phyloP scores from a whole-genome alignment of 2,888 invertebrate genomes.

The Mythimna albipuncta region DNA sequence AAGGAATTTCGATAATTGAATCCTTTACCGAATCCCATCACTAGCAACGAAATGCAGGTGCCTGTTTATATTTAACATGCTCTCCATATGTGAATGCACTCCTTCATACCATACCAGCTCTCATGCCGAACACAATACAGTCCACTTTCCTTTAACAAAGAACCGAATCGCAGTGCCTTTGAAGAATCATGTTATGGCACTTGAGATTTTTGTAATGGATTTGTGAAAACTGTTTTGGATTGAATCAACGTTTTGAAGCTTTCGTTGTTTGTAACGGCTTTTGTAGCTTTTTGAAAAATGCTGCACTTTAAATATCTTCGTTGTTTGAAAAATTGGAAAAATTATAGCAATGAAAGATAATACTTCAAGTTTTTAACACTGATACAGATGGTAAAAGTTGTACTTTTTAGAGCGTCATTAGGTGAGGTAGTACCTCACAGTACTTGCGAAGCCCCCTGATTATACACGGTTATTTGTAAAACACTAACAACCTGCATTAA shows the following conservation, averaged over 20 bases:
- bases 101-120: neutral
- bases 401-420: too few relatives aligned
- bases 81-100: slow-evolving; percentile 8
- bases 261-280: neutral
- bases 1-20: slow-evolving; percentile 3
- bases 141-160: slow-evolving; percentile 14
- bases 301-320: neutral
- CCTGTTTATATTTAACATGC: slow-evolving; percentile 44
- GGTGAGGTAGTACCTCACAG: too few relatives aligned
- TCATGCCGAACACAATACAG: slow-evolving; percentile 13
- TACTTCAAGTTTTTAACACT: too few relatives aligned
- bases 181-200: slow-evolving; percentile 24
- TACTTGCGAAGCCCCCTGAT: too few relatives aligned
- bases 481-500: too few relatives aligned
- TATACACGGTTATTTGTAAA: too few relatives aligned
- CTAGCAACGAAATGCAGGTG: slow-evolving; percentile 32
- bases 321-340: neutral
- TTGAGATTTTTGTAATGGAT: slow-evolving; percentile 44
- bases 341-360: neutral
- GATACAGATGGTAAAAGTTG: too few relatives aligned
- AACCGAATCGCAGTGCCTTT: slow-evolving; percentile 1
- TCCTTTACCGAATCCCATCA: slow-evolving; percentile 1
- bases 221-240: slow-evolving; percentile 35
- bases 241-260: slow-evolving; percentile 20
- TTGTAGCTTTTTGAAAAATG: neutral